These are phyloP conservation scores for Colletes latitarsis DNA, from an alignment of 1,140 invertebrate genomes.

Conservation along the genomic window DNA sequence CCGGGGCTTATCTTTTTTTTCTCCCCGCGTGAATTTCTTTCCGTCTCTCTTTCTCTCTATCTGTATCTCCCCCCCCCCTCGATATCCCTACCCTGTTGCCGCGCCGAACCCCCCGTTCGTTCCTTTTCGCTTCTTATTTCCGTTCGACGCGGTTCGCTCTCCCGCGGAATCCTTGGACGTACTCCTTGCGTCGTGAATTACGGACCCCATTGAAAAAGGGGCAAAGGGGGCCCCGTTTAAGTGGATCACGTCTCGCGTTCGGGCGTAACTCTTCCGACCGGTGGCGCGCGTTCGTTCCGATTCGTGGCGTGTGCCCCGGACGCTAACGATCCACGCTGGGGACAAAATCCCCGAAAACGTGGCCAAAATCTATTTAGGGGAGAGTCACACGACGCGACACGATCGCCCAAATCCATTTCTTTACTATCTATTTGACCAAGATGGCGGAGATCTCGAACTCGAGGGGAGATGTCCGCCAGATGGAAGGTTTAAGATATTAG, in stretches of 20 bases:
- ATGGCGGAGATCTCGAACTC: no score
- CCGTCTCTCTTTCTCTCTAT: not conserved
- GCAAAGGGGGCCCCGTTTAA: not conserved
- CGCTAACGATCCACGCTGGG: slow-evolving; percentile 4
- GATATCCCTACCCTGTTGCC: no score
- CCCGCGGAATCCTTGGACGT: not conserved
- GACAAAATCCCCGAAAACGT: no score
- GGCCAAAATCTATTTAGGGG: no score
- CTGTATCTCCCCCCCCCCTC: no score
- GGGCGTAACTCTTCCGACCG: not conserved
- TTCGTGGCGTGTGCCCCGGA: not conserved
- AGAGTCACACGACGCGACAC: no score
- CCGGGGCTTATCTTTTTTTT: not conserved
- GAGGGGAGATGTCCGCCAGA: no score
- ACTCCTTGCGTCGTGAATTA: slow-evolving; percentile 12
- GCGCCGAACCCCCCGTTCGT: no score
- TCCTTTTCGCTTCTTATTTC: slow-evolving; percentile 5
- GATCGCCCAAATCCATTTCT: no score
- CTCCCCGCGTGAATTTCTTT: not conserved
- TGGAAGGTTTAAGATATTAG: no score
- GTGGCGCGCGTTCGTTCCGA: not conserved
- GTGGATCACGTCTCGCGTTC: not conserved
- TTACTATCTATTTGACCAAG: no score
- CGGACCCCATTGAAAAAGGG: not conserved
- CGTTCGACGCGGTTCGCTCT: slow-evolving; percentile 1